Conservation (phyloP, 2,113 vertebrate species). For the Nesospiza acunhae region DNA sequence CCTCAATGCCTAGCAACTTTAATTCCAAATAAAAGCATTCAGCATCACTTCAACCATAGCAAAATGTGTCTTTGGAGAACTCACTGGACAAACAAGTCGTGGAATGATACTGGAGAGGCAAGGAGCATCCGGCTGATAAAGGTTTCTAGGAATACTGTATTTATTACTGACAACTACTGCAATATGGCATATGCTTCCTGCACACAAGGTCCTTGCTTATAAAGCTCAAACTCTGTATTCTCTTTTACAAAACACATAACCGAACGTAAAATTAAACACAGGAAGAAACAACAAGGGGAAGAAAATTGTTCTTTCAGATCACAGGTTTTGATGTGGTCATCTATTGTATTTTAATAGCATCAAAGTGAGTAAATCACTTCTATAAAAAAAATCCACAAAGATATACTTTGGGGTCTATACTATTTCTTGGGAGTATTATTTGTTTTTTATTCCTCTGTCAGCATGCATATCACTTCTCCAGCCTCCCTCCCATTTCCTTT, state of each 20-base stretch:
- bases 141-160: not conserved
- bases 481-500: not conserved
- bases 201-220: not conserved
- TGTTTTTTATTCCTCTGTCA: not conserved
- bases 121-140: not conserved
- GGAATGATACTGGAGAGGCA: not conserved
- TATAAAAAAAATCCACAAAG: not conserved
- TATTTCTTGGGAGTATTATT: not conserved
- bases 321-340: not conserved
- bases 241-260: not conserved
- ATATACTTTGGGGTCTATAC: not conserved
- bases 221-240: not conserved
- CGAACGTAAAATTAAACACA: not conserved
- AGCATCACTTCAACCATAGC: not conserved
- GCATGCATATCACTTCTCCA: not conserved
- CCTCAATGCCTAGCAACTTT: not conserved
- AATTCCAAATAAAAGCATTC: not conserved
- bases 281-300: not conserved
- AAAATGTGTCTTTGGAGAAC: not conserved
- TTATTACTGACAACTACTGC: not conserved
- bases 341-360: not conserved
- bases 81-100: not conserved
- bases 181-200: not conserved
- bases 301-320: not conserved
- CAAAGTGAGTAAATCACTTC: not conserved